Percentiles rank a stretch among this genome's conserved stretches.
These are phyloP conservation scores for Cephonodes hylas DNA, from an alignment of 2,888 invertebrate genomes.

Conservation along the genomic window DNA sequence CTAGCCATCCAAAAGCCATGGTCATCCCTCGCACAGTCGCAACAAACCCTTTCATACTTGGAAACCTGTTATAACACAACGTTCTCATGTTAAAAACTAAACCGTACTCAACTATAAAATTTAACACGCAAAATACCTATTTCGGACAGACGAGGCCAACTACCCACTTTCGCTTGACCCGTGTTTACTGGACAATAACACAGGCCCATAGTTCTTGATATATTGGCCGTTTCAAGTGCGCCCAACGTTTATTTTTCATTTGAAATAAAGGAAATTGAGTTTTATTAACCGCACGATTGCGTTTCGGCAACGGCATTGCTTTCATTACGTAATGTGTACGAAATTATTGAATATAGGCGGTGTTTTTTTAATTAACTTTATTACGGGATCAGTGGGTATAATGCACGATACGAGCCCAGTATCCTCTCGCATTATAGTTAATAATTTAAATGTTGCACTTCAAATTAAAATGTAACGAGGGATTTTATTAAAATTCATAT, in stretches of 20 bases:
- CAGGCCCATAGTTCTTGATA: slow-evolving; percentile 27
- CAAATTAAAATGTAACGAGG: too few species aligned
- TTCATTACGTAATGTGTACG: slow-evolving; percentile 24
- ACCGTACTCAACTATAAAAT: slow-evolving; percentile 47
- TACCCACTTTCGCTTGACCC: slow-evolving; percentile 33
- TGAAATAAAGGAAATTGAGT: slow-evolving; percentile 36
- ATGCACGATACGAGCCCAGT: not conserved
- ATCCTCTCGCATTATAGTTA: not conserved
- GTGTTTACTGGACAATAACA: not conserved
- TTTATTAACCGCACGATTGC: slow-evolving; percentile 31
- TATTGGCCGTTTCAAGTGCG: slow-evolving; percentile 24
- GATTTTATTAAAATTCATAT: too few species aligned
- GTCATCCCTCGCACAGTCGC: not conserved
- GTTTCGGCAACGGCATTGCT: slow-evolving; percentile 18
- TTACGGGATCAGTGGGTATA: slow-evolving; percentile 22
- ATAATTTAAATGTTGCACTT: not conserved
- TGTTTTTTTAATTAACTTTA: slow-evolving; percentile 29
- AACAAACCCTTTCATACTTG: not conserved
- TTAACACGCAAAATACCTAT: slow-evolving; percentile 63
- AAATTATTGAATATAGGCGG: slow-evolving; percentile 24
- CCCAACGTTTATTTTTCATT: slow-evolving; percentile 28
- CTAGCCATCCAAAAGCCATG: not conserved
- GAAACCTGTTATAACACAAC: not conserved
- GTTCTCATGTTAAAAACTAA: slow-evolving; percentile 17
- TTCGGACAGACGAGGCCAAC: slow-evolving; percentile 57